A percentile compares a stretch with the other conserved stretches of the same genome.
Evolutionary conservation across 2,888 invertebrate species (phyloP).

Genomic region (Tromatobia lineatoria): DNA sequence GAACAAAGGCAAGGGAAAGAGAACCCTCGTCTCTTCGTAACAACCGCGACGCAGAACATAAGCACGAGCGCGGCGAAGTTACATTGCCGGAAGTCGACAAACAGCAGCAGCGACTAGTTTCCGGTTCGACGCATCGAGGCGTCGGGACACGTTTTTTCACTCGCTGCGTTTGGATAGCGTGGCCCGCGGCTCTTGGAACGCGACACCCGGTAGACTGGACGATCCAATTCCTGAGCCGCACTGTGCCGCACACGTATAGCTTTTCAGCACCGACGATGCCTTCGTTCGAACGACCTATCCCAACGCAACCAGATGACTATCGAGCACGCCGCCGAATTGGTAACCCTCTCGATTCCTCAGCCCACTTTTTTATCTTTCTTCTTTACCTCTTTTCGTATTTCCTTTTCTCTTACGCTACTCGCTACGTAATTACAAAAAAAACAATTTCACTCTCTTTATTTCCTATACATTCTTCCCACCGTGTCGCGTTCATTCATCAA

Average conservation of each 20-base stretch:
- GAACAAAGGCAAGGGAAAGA: constrained; percentile 1
- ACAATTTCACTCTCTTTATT: neutral
- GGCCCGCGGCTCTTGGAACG: constrained; percentile 37
- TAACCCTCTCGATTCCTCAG: constrained; percentile 68
- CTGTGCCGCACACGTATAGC: constrained; percentile 54
- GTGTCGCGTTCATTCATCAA: constrained; percentile 62
- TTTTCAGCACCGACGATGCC: constrained; percentile 61
- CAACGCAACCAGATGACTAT: constrained; percentile 83
- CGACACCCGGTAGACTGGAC: constrained; percentile 79
- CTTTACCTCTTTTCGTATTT: neutral
- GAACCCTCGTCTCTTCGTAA: constrained; percentile 13
- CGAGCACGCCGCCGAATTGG: constrained; percentile 77
- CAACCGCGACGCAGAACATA: constrained; percentile 1
- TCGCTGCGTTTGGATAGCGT: constrained; percentile 2
- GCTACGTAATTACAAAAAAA: neutral
- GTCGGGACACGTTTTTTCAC: constrained; percentile 1
- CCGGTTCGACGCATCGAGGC: constrained; percentile 50
- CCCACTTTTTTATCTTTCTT: constrained; percentile 13
- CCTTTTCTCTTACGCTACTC: neutral
- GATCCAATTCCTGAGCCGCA: constrained; percentile 81
- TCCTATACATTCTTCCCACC: neutral
- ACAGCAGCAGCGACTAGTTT: constrained; percentile 25
- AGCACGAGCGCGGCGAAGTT: constrained; percentile 20
- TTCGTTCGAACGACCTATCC: constrained; percentile 79
- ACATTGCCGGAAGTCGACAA: constrained; percentile 58